Evolutionary conservation across 1,140 invertebrate genomes (phyloP), one percentile per base, ranked within the genome.

Genomic region (Tetramorium alpestre): DNA sequence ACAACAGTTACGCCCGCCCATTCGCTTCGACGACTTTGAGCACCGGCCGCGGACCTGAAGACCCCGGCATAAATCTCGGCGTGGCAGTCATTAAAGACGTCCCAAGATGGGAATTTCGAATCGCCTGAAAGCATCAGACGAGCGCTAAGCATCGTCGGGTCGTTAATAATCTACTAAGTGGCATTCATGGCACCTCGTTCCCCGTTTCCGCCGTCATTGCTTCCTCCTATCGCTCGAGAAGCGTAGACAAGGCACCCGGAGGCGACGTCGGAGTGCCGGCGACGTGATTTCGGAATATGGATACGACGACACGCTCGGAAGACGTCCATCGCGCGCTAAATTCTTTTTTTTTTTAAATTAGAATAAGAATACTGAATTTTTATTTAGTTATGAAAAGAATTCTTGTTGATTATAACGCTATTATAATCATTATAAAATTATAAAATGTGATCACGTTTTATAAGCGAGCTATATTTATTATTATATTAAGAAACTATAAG

Each of bases 141-240:
- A 22, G 77, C 33, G 84, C 49, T 86, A 78, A 67, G 75, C 49
- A 80, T 78, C 75, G 64, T 56, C 70, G 47, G 81, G 56, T 80
- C 84, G 75, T 86, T 86, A 86, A 86, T 86, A 86, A 86, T 86
- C 64, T 64, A 80, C 64, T 80, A 86, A 86, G 84, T 86, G 84
- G 84, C 84, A 78, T 86, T 86, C 75, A 80, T 58, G 75, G 84
- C 64, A 67, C 62, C 51, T 69, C 64, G 75, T 81, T 81, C 22
- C 64, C 47, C 49, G 49, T 81, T 69, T 41, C 49, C 33, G 49
- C 51, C 72, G 49, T 28, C 81, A 5, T 54, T 41, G 73, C 49
- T 70, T 51, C 60, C 49, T 78, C 47, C 60, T 76, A 62, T 85
- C 70, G 41, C 56, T 22, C 81, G 44, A 49, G 22, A n/a, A 56